These are phyloP conservation scores for Guaruba guarouba DNA, from an alignment of 2,113 vertebrate genomes.

Conservation along the genomic window DNA sequence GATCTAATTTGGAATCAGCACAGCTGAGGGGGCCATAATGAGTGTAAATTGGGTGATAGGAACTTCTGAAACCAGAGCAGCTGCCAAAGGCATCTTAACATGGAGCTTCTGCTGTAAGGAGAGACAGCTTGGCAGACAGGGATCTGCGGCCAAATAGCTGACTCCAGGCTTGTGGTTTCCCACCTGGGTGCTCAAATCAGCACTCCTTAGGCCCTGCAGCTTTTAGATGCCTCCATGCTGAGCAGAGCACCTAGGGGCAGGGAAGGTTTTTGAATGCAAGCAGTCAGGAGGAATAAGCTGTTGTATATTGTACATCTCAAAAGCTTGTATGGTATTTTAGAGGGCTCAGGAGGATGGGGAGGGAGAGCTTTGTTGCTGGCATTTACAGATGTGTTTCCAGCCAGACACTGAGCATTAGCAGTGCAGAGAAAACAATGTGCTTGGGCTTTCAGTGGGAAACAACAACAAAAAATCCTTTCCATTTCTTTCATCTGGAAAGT, in stretches of 20 bases:
- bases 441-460: slow-evolving; percentile 65
- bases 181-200: not conserved
- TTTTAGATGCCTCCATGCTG: not conserved
- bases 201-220: not conserved
- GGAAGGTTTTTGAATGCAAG: not conserved
- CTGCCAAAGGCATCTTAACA: not conserved
- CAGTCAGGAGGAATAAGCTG: not conserved
- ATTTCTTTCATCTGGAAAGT: slow-evolving; percentile 12
- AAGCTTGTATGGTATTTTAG: not conserved
- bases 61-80: slow-evolving; percentile 1
- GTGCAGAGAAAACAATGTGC: slow-evolving; percentile 43
- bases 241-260: not conserved
- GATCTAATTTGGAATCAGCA: not conserved
- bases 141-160: not conserved
- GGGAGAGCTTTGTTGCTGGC: not conserved
- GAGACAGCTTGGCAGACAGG: not conserved
- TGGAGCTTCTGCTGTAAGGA: not conserved
- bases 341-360: not conserved
- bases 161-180: not conserved
- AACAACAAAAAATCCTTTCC: slow-evolving; percentile 34
- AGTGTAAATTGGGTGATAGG: not conserved
- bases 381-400: slow-evolving; percentile 23
- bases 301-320: not conserved
- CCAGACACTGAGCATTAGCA: slow-evolving; percentile 20
- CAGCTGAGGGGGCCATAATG: not conserved